phyloP scores from a whole-genome alignment of 2,797 vertebrate species.

The Sarcoramphus papa region DNA sequence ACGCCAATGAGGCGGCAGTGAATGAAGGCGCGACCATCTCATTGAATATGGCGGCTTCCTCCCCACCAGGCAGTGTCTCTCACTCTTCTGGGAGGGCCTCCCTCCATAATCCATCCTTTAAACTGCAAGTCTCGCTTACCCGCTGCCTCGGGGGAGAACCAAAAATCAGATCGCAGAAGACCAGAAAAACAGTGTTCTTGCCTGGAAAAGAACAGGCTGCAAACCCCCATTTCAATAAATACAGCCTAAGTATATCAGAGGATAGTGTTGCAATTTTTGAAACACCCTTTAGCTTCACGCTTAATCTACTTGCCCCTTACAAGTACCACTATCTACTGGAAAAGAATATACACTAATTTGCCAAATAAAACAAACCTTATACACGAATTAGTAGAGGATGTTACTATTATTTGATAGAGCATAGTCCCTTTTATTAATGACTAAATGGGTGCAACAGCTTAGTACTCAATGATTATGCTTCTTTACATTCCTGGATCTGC shows the following conservation, averaged over 20 bases:
- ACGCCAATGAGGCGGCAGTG: rapidly evolving
- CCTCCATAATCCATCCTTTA: background rate
- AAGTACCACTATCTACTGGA: background rate
- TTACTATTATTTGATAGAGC: background rate
- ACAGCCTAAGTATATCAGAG: background rate
- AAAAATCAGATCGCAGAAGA: background rate
- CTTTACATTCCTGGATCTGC: background rate
- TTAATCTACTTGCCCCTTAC: background rate
- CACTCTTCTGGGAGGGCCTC: background rate
- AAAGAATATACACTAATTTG: background rate
- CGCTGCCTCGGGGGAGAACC: background rate
- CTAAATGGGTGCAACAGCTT: background rate
- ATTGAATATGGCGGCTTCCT: background rate
- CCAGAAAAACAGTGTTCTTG: background rate
- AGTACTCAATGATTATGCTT: background rate
- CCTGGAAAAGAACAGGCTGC: background rate
- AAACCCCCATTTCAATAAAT: background rate
- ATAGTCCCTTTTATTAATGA: background rate
- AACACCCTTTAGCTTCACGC: background rate
- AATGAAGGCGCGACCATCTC: rapidly evolving
- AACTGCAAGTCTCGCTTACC: background rate
- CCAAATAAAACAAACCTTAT: background rate
- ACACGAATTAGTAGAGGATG: background rate
- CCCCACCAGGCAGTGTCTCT: background rate
- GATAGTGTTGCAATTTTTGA: background rate